phyloP scores from a whole-genome alignment of 2,797 vertebrate genomes.

The Oreonectes daqikongensis region DNA sequence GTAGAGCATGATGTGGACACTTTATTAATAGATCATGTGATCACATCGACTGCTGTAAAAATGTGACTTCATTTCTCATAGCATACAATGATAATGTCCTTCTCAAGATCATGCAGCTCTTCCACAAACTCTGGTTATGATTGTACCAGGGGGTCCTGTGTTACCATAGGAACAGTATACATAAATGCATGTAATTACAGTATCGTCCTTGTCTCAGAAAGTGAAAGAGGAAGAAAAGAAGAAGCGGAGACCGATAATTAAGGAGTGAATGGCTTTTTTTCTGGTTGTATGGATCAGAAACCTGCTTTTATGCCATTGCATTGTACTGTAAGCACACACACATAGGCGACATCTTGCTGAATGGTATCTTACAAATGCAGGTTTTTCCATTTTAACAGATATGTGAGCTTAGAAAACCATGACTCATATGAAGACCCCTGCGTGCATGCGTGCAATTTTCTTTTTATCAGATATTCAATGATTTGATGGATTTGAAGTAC shows the following conservation, averaged over 20 bases:
- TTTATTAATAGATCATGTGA: background rate
- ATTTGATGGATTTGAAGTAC: background rate
- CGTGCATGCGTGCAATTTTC: background rate
- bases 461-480: background rate
- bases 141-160: conserved; percentile 47
- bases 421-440: background rate
- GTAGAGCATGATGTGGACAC: conserved; percentile 5
- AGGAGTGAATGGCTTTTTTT: background rate
- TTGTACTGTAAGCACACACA: background rate
- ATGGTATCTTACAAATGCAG: background rate
- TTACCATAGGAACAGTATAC: conserved; percentile 70
- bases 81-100: conserved; percentile 6
- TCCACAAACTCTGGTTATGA: conserved; percentile 43
- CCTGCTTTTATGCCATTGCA: background rate
- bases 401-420: background rate
- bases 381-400: background rate
- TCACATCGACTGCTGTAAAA: background rate
- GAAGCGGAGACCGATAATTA: background rate
- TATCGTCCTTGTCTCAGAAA: conserved; percentile 38
- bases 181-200: conserved; percentile 62
- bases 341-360: background rate
- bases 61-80: background rate
- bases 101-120: background rate
- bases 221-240: conserved; percentile 1
- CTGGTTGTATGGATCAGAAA: background rate